Conservation (phyloP, 2,888 invertebrate genomes). For the Rhamphomyia laevipes region DNA sequence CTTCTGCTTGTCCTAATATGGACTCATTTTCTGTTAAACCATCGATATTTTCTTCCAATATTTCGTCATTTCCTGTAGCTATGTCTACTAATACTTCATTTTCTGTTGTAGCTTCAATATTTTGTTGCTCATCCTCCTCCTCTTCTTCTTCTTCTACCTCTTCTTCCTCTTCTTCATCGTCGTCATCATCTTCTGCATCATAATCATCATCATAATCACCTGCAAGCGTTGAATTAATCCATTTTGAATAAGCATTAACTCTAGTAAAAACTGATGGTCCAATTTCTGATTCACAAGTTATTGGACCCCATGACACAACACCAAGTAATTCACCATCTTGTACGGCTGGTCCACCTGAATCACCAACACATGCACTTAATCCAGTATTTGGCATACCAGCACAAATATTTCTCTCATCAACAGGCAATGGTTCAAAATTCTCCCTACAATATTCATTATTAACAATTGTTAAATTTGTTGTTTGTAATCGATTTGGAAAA, state of each 20-base stretch:
- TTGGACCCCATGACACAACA: conserved; percentile 32
- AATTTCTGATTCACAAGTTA: conserved; percentile 24
- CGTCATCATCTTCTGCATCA: neutral
- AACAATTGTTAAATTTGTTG: conserved; percentile 10
- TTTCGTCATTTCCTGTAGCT: too few relatives aligned
- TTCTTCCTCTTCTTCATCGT: neutral
- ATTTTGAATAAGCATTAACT: conserved; percentile 25
- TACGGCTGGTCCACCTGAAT: conserved; percentile 18
- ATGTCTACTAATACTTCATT: too few relatives aligned
- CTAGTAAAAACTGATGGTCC: conserved; percentile 30
- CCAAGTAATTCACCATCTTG: conserved; percentile 22
- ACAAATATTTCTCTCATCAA: conserved; percentile 12
- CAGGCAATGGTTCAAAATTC: conserved; percentile 1
- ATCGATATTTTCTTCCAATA: too few relatives aligned
- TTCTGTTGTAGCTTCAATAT: too few relatives aligned
- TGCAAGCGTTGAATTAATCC: conserved; percentile 14
- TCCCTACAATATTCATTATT: conserved; percentile 7
- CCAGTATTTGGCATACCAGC: conserved; percentile 10
- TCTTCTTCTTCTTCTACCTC: too few relatives aligned
- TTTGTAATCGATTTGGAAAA: conserved; percentile 8
- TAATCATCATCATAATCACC: neutral
- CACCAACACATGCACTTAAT: conserved; percentile 15
- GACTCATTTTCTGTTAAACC: too few relatives aligned
- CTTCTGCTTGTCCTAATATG: too few relatives aligned
- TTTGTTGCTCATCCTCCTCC: too few relatives aligned